Base-by-base conservation (phyloP, 1,140 invertebrate species). In the Nixonia krombeini region DNA sequence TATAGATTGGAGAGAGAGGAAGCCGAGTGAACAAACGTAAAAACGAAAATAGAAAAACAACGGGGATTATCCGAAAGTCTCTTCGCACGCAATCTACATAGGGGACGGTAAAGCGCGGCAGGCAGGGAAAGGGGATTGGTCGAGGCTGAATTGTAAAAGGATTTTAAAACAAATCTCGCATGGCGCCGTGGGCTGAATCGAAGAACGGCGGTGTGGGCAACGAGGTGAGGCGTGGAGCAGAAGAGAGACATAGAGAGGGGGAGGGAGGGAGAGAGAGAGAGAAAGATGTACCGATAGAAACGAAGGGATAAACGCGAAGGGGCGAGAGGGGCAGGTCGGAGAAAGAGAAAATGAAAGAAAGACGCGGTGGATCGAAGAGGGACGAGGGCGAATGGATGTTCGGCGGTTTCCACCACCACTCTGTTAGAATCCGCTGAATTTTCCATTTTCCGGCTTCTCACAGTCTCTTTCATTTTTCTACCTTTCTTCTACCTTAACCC, bases 121-220 rank as follows among this genome's bases (percentile, higher is more conserved):
- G 44, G 41, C 28, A 23, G 38, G 21, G 38, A 37, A 46, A 37
- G 38, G 33, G 18, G 25, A 53, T 21, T 17, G 21, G 42, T 41
- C 12, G 49, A 52, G 52, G 31, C 21, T 50, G 80, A 82, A 83
- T 80, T 79, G 80, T 81, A 80, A 85, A 85, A 83, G 81, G 81
- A 84, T 84, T 83, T 83, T 78, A 80, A 82, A 84, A 83, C 80
- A 84, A 83, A 83, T 83, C 82, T 83, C 80, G 77, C 77, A 72
- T 77, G 73, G 76, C 67, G 70, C 68, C 84, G 52, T 74, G 67
- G 71, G 80, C 74, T 61, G 80, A 86, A 76, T 84, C 85, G 82
- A 81, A 80, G 77, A 79, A 73, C 57, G 62, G 29, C 37, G 61
- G 44, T 42, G 12, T 12, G 37, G 35, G 29, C 40, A 59, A 57